A percentile compares a stretch with the other conserved stretches of the same genome.
phyloP scores from a whole-genome alignment of 2,797 vertebrate genomes.

The Poecilia velifera region DNA sequence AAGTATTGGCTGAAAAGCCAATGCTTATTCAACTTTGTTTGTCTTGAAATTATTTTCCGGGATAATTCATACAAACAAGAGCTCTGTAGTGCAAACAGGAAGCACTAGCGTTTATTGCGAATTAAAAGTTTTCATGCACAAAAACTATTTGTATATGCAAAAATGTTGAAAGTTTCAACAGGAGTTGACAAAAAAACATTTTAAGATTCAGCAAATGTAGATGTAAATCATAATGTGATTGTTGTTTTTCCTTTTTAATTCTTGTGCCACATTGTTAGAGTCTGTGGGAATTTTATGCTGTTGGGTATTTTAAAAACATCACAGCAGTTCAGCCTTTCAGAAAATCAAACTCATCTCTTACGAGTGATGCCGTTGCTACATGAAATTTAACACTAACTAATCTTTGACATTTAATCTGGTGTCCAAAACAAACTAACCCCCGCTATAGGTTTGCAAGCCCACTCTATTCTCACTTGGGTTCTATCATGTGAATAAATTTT shows the following conservation, averaged over 20 bases:
- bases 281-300: neutral
- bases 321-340: neutral
- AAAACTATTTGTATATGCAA: too few relatives aligned
- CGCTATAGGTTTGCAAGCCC: neutral
- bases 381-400: neutral
- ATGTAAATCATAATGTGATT: neutral
- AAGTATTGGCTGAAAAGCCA: conserved; percentile 20
- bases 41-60: neutral
- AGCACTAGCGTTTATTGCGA: neutral
- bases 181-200: too few relatives aligned
- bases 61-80: neutral
- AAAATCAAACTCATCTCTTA: neutral
- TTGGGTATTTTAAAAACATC: neutral
- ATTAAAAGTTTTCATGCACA: neutral
- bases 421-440: neutral
- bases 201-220: too few relatives aligned
- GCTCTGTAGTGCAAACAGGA: neutral
- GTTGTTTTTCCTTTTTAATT: neutral
- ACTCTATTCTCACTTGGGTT: neutral
- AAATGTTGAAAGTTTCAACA: too few relatives aligned
- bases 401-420: neutral
- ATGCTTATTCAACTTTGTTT: conserved; percentile 10
- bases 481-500: neutral
- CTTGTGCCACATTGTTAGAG: neutral
- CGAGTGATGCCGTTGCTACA: neutral